These are phyloP conservation scores for Panagrolaimus sp. DNA, from an alignment of 1,140 invertebrate species.

Conservation along the genomic window DNA sequence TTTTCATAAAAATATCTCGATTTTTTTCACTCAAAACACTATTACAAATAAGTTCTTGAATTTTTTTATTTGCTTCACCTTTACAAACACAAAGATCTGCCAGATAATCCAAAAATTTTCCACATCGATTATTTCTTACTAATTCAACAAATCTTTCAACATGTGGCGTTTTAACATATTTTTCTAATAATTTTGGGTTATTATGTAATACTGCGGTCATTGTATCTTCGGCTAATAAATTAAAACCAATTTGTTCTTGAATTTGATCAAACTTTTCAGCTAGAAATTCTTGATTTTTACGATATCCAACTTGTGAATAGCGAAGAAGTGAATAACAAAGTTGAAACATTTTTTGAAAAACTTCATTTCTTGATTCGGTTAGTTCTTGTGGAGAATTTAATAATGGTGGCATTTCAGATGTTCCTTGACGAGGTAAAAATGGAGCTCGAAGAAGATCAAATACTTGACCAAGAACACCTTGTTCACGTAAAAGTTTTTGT, in stretches of 20 bases:
- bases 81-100: slow-evolving; percentile 98
- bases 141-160: slow-evolving; percentile 97
- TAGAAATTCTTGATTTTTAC: slow-evolving; percentile 99
- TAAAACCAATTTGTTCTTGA: slow-evolving; percentile 99
- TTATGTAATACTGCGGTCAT: slow-evolving; percentile 96
- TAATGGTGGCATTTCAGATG: slow-evolving; percentile 68
- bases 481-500: slow-evolving; percentile 91
- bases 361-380: slow-evolving; percentile 79
- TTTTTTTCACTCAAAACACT: slow-evolving; percentile 82
- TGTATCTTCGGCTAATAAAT: slow-evolving; percentile 88
- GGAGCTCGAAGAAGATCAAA: slow-evolving; percentile 84
- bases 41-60: slow-evolving; percentile 97
- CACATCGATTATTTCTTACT: slow-evolving; percentile 77
- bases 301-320: slow-evolving; percentile 90
- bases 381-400: slow-evolving; percentile 83
- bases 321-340: slow-evolving; percentile 89
- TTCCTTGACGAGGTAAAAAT: slow-evolving; percentile 59
- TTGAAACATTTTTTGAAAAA: slow-evolving; percentile 91
- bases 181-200: slow-evolving; percentile 87
- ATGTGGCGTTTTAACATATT: slow-evolving; percentile 86
- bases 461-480: slow-evolving; percentile 80
- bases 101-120: slow-evolving; percentile 85
- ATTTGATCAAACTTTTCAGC: slow-evolving; percentile 98
- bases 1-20: slow-evolving; percentile 84
- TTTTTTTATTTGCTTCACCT: slow-evolving; percentile 92